These are phyloP conservation scores for Sylvicapra grimmia DNA, from an alignment of 2,113 vertebrate species.

Conservation along the genomic window DNA sequence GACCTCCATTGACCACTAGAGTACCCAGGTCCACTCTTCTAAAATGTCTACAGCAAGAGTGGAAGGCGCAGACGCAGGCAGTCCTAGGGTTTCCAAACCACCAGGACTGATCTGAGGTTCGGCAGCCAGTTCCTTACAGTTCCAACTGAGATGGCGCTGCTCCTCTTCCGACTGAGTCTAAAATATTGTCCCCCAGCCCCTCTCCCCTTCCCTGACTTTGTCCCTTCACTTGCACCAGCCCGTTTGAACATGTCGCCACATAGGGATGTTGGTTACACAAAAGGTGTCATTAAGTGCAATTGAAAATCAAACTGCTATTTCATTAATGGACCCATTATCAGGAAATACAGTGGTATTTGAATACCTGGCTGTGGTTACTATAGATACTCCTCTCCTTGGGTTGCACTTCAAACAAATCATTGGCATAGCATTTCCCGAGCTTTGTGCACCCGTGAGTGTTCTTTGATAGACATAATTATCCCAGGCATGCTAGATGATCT, in stretches of 20 bases:
- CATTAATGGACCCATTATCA: slow-evolving; percentile 70
- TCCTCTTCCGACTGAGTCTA: background rate
- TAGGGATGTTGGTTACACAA: slow-evolving; percentile 48
- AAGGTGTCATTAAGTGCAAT: slow-evolving; percentile 68
- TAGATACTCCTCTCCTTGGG: slow-evolving; percentile 59
- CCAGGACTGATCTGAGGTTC: background rate
- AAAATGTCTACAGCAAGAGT: fast-evolving
- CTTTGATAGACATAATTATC: slow-evolving; percentile 42
- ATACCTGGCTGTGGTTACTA: slow-evolving; percentile 59
- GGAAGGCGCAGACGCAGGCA: background rate
- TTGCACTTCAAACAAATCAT: background rate
- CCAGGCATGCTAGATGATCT: slow-evolving; percentile 16
- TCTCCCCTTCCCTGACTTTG: background rate
- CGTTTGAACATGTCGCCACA: background rate
- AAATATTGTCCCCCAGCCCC: background rate
- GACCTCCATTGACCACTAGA: fast-evolving
- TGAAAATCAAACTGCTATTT: slow-evolving; percentile 76
- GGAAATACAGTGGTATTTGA: slow-evolving; percentile 28
- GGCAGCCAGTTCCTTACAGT: background rate
- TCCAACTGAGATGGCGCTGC: background rate
- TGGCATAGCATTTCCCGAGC: background rate
- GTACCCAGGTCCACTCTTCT: fast-evolving
- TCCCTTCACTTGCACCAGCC: background rate
- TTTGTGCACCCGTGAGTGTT: background rate
- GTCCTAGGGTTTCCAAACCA: fast-evolving